Conservation (phyloP, 2,888 invertebrate species). For the Ctenicera cuprea region DNA sequence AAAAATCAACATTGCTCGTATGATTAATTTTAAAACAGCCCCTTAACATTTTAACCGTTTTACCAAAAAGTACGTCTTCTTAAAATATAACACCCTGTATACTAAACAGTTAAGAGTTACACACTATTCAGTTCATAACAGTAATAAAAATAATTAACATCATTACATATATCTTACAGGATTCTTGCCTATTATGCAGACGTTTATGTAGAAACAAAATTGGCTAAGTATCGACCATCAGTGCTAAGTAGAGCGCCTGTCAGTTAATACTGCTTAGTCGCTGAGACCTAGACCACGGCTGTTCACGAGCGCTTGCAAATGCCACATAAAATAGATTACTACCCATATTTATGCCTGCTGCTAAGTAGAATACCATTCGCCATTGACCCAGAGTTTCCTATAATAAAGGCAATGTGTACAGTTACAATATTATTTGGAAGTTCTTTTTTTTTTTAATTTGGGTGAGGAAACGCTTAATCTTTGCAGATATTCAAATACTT, state of each 20-base stretch:
- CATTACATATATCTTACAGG: conserved; percentile 17
- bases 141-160: conserved; percentile 17
- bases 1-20: too few relatives aligned
- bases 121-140: conserved; percentile 10
- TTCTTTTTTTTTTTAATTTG: too few relatives aligned
- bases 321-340: conserved; percentile 86
- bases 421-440: too few relatives aligned
- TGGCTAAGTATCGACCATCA: conserved; percentile 58
- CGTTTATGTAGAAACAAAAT: conserved; percentile 23
- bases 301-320: conserved; percentile 87
- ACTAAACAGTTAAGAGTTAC: background rate
- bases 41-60: too few relatives aligned
- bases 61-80: too few relatives aligned
- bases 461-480: too few relatives aligned
- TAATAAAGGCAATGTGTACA: too few relatives aligned
- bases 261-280: conserved; percentile 67
- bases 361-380: conserved; percentile 87
- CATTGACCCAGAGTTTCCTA: conserved; percentile 85
- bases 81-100: conserved; percentile 11
- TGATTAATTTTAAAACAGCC: too few relatives aligned
- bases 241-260: conserved; percentile 66
- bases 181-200: background rate
- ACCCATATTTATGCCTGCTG: conserved; percentile 84
- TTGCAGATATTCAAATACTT: too few relatives aligned
- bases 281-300: conserved; percentile 77